These are phyloP conservation scores for Hucho hucho DNA, from an alignment of 2,113 vertebrate genomes.

Conservation along the genomic window DNA sequence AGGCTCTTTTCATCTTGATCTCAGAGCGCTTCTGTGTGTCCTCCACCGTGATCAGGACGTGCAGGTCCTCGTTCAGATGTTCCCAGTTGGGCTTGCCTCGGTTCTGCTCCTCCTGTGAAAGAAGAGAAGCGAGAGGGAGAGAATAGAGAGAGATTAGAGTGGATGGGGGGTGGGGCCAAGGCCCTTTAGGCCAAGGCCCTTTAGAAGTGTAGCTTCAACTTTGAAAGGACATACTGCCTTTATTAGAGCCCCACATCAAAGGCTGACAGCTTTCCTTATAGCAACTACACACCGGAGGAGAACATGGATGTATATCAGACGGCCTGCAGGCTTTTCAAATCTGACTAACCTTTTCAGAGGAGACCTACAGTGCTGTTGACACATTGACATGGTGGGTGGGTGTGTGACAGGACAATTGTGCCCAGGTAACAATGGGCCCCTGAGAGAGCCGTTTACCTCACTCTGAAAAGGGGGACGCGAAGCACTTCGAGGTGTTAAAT, in stretches of 20 bases:
- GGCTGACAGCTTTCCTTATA: slow-evolving; percentile 55
- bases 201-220: slow-evolving; percentile 62
- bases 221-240: slow-evolving; percentile 61
- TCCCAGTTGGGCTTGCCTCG: slow-evolving; percentile 84
- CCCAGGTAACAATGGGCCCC: slow-evolving; percentile 25
- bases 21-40: slow-evolving; percentile 80
- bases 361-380: no score
- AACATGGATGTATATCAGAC: not conserved
- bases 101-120: slow-evolving; percentile 80
- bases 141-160: slow-evolving; percentile 15
- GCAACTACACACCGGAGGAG: slow-evolving; percentile 59
- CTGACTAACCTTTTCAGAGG: no score
- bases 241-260: slow-evolving; percentile 46
- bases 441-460: slow-evolving; percentile 29
- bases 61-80: slow-evolving; percentile 81
- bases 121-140: not conserved
- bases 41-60: slow-evolving; percentile 82
- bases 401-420: slow-evolving; percentile 26
- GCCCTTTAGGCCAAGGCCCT: slow-evolving; percentile 21
- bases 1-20: slow-evolving; percentile 80
- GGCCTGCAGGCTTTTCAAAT: slow-evolving; percentile 17
- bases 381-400: not conserved
- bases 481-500: slow-evolving; percentile 32
- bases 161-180: not conserved
- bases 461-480: slow-evolving; percentile 29